Percentiles rank a stretch among this genome's conserved stretches.
Conservation (phyloP, 64 coral and sea anemone species). For the Actinia equina region DNA sequence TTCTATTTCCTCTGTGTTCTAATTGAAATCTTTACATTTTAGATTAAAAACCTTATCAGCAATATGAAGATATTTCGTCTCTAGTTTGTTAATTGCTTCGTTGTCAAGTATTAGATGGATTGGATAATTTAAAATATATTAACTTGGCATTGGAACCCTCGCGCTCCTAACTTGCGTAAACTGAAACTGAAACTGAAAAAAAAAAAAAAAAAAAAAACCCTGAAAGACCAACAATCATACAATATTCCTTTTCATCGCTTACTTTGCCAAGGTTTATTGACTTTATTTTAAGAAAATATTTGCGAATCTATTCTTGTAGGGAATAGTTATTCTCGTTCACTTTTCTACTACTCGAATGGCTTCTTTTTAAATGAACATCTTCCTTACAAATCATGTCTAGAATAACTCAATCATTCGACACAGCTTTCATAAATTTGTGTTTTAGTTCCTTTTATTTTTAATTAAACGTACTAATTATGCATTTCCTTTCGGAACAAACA, state of each 20-base stretch:
- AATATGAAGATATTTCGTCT: slow-evolving; percentile 15
- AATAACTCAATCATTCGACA: not conserved
- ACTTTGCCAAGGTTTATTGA: no score
- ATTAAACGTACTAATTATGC: not conserved
- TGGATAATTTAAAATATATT: slow-evolving; percentile 9
- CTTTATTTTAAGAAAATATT: no score
- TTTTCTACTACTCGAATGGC: not conserved
- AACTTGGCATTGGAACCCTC: not conserved
- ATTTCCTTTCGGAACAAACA: slow-evolving; percentile 12
- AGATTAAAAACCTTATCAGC: slow-evolving; percentile 6
- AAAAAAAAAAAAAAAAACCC: not conserved
- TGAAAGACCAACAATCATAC: no score
- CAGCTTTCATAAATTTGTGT: not conserved
- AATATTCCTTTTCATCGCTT: no score
- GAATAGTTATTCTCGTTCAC: not conserved
- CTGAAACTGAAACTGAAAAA: no score
- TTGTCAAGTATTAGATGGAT: not conserved
- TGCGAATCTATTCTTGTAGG: no score
- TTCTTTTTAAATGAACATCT: not conserved
- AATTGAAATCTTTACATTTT: slow-evolving; percentile 25
- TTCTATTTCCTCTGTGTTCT: slow-evolving; percentile 10
- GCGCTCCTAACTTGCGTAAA: no score
- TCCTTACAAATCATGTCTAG: not conserved
- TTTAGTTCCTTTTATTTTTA: slow-evolving; percentile 3
- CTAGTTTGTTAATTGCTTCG: slow-evolving; percentile 8